Evolutionary conservation across 2,797 vertebrate species (phyloP).

Genomic region (Anguilla megastoma): DNA sequence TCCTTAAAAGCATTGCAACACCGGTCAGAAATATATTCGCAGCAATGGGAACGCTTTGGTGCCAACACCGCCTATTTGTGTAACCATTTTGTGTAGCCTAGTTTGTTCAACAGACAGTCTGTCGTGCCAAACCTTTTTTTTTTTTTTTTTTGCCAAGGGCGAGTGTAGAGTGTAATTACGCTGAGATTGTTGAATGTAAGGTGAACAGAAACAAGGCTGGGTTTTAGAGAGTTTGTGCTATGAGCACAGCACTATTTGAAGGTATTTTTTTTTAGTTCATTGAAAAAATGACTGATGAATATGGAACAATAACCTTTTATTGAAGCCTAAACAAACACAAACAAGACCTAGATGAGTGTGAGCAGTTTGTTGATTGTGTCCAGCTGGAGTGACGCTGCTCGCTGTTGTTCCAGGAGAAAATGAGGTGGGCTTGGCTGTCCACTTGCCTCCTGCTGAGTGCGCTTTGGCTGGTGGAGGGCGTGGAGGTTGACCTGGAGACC

Average conservation of each 20-base stretch:
- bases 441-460: constrained; percentile 43
- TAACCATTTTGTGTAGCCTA: background rate
- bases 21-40: background rate
- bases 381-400: constrained; percentile 4
- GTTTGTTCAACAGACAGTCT: background rate
- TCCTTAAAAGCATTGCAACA: background rate
- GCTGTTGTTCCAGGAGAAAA: constrained; percentile 42
- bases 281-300: background rate
- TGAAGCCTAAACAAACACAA: background rate
- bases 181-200: background rate
- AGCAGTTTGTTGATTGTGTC: background rate
- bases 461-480: constrained; percentile 26
- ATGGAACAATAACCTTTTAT: background rate
- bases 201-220: background rate
- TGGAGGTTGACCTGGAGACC: constrained; percentile 29
- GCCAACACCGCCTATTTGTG: background rate
- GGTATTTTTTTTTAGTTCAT: background rate
- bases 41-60: background rate
- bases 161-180: background rate
- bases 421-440: constrained; percentile 41
- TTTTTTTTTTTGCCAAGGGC: background rate
- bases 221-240: background rate
- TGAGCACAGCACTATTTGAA: background rate
- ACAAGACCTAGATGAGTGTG: background rate
- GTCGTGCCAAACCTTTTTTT: background rate